Percentiles rank a stretch among this genome's conserved stretches.
These are phyloP conservation scores for Hydropotes inermis DNA, from an alignment of 2,113 vertebrate species.

Conservation along the genomic window DNA sequence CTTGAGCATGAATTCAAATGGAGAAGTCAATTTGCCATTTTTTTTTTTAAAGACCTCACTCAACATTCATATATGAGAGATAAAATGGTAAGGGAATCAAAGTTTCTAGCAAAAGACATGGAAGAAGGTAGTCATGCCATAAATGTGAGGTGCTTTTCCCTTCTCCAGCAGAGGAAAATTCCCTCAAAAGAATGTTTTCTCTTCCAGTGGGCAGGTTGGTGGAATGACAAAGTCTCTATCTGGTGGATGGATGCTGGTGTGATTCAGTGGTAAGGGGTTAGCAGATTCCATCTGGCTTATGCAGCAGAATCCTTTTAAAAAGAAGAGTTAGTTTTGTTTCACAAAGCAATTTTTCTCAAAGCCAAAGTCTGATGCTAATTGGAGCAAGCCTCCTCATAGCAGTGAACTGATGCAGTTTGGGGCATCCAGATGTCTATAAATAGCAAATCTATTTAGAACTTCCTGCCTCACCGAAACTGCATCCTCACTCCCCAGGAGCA, in stretches of 20 bases:
- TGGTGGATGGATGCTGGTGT: not conserved
- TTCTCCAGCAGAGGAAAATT: not conserved
- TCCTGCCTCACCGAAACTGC: not conserved
- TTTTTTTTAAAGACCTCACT: not conserved
- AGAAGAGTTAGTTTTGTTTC: slow-evolving; percentile 35
- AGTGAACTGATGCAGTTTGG: not conserved
- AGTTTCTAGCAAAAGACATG: not conserved
- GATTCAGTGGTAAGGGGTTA: not conserved
- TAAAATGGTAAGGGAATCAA: not conserved
- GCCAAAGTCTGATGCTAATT: slow-evolving; percentile 15
- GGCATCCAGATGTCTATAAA: slow-evolving; percentile 30
- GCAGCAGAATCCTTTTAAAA: not conserved
- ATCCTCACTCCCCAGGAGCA: not conserved
- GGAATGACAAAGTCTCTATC: not conserved
- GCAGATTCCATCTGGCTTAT: not conserved
- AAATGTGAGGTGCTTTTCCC: not conserved
- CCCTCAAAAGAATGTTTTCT: not conserved
- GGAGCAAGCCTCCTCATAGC: not conserved
- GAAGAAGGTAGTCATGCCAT: accelerated
- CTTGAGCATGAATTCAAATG: slow-evolving; percentile 37
- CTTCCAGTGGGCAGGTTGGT: not conserved
- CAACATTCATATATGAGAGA: not conserved
- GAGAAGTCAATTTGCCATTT: not conserved
- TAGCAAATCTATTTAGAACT: slow-evolving; percentile 50
- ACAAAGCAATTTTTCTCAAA: slow-evolving; percentile 30